Conservation (phyloP, 2,888 invertebrate species). For the Exephanes ischioxanthus region DNA sequence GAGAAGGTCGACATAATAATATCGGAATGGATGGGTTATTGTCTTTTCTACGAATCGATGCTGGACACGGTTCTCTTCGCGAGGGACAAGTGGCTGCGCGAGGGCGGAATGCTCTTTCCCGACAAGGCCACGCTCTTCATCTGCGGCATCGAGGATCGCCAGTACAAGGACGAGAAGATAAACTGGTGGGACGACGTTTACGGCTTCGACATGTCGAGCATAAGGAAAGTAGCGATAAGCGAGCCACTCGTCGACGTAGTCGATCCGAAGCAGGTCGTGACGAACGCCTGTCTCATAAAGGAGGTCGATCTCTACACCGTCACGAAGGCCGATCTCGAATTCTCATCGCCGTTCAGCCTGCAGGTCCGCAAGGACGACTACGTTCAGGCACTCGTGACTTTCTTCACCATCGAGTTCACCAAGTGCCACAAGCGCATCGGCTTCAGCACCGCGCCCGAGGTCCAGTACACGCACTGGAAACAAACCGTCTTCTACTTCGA, state of each 20-base stretch:
- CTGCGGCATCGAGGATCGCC: conserved; percentile 97
- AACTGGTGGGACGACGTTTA: conserved; percentile 99
- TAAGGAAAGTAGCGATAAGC: conserved; percentile 98
- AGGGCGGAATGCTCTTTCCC: conserved; percentile 97
- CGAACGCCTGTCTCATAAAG: conserved; percentile 97
- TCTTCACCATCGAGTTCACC: conserved; percentile 99
- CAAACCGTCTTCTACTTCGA: conserved; percentile 99
- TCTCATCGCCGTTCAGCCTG: conserved; percentile 94
- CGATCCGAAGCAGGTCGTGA: conserved; percentile 99
- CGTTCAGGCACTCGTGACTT: conserved; percentile 98
- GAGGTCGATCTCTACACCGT: conserved; percentile 99
- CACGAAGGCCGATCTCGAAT: conserved; percentile 97
- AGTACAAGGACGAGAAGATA: conserved; percentile 99
- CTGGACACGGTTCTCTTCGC: conserved; percentile 99
- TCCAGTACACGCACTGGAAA: conserved; percentile 99
- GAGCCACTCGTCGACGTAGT: conserved; percentile 99
- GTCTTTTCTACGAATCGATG: conserved; percentile 99
- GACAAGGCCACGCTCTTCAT: conserved; percentile 97
- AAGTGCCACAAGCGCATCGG: conserved; percentile 99
- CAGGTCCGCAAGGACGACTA: conserved; percentile 96
- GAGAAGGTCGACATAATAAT: conserved; percentile 97
- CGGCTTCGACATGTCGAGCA: conserved; percentile 99
- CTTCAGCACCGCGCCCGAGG: conserved; percentile 99
- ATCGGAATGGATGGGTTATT: conserved; percentile 94
- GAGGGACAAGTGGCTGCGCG: conserved; percentile 98